Conservation (phyloP, 1,140 invertebrate genomes). For the Philotrypesis tridentata region DNA sequence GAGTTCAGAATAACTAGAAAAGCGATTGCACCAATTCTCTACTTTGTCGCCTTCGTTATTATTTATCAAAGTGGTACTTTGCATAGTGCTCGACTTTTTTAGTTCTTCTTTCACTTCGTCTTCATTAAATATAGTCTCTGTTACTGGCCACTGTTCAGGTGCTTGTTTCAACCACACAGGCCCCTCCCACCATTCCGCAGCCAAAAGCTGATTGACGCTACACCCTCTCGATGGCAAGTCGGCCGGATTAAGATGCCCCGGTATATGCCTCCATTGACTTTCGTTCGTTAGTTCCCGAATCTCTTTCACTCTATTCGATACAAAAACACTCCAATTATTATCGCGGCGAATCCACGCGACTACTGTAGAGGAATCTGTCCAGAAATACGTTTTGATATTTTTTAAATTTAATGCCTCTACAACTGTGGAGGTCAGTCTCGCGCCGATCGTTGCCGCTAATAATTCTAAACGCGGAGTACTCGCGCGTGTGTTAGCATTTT, state of each 20-base stretch:
- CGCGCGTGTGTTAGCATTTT: background rate
- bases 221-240: slow-evolving; percentile 67
- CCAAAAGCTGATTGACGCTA: slow-evolving; percentile 53
- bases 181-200: slow-evolving; percentile 66
- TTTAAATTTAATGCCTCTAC: background rate
- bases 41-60: background rate
- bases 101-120: slow-evolving; percentile 23
- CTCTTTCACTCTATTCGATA: background rate
- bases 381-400: background rate
- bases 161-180: slow-evolving; percentile 58
- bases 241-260: background rate
- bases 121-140: slow-evolving; percentile 13
- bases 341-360: background rate
- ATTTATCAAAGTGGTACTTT: background rate
- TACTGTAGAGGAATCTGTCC: background rate
- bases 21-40: background rate
- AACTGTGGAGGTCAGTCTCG: background rate
- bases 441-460: background rate
- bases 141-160: slow-evolving; percentile 50
- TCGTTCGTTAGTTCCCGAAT: background rate
- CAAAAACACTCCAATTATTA: background rate
- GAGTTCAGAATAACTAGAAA: background rate
- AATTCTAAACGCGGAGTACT: slow-evolving; percentile 6
- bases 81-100: slow-evolving; percentile 1
- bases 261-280: background rate